Base-by-base conservation (phyloP, 2,888 invertebrate species). In the Blomia tropicalis region DNA sequence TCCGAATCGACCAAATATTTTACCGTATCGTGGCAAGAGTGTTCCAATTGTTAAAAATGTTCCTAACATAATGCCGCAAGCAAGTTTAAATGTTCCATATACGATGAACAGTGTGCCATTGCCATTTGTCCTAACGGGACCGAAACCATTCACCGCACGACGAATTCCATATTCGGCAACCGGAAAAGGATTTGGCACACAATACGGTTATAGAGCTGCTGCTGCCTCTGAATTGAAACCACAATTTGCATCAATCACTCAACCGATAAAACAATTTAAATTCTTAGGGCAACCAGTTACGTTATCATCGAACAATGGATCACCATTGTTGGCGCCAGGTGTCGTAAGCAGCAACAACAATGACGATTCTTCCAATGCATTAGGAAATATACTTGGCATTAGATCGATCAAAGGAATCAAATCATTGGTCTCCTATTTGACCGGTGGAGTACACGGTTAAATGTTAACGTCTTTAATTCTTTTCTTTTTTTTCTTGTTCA, bases 171-270 rank as follows among this genome's bases (percentile, higher is more conserved):
- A 60, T 29, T 62, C 62, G 5, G 25, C 62, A 2, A 32, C 7
- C 17, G 56, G 56, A 1, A 54, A 56, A 32, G 62, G 62, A 14
- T 62, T 62, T 27, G n/a, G 56, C 19, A 36, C 62, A 2, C 56
- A 41, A 17, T 62, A 62, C n/a, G 62, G 62, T n/a, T 62, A 62
- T 25, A 22, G 62, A 23, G 62, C 62, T 4, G 62, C 62, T 7
- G 62, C 62, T 7, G 62, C 62, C 2, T 41, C 58, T 29, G 62
- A 62, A 47, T 44, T 58, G 41, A 56, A 54, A 23, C 62, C 62
- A 2, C 61, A 60, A 41, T 56, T 56, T 56, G 29, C 29, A 22
- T 25, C 23, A 4, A 14, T 14, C 11, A 29, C 25, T n/a, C 14
- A 29, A 25, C 23, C 23, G 14, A 17, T n/a, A 41, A 51, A 51